Percentiles rank a stretch among this genome's conserved stretches.
Conservation (phyloP, 2,113 vertebrate genomes). For the Tapirus terrestris region DNA sequence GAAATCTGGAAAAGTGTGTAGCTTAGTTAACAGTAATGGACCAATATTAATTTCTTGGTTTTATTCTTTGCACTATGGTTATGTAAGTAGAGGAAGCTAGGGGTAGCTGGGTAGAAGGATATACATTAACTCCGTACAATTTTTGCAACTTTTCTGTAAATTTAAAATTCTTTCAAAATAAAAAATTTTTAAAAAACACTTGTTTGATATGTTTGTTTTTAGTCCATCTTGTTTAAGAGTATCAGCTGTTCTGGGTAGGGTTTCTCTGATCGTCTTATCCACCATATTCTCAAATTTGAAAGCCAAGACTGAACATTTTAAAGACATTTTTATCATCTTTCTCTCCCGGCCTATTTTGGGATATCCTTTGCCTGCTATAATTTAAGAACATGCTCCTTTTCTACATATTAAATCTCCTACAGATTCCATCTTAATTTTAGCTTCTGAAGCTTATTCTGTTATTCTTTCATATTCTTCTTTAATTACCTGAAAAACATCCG, state of each 20-base stretch:
- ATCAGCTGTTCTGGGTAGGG: not conserved
- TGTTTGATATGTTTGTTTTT: slow-evolving; percentile 54
- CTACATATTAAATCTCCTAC: slow-evolving; percentile 71
- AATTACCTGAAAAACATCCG: slow-evolving; percentile 60
- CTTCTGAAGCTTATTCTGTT: slow-evolving; percentile 63
- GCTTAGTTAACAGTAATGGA: not conserved
- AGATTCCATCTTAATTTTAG: slow-evolving; percentile 74
- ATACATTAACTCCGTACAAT: not conserved
- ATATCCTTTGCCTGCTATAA: slow-evolving; percentile 78
- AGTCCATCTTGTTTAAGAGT: not conserved
- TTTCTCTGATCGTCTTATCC: slow-evolving; percentile 59
- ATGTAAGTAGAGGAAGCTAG: not conserved
- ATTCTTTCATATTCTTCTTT: slow-evolving; percentile 62
- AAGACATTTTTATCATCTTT: slow-evolving; percentile 77
- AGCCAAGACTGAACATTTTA: slow-evolving; percentile 73
- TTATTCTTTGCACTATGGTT: not conserved
- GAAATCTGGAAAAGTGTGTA: not conserved
- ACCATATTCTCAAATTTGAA: slow-evolving; percentile 64
- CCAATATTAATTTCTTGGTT: not conserved
- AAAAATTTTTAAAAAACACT: not conserved
- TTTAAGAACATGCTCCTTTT: slow-evolving; percentile 78
- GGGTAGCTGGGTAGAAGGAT: not conserved
- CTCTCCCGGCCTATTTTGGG: slow-evolving; percentile 72
- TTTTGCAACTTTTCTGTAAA: slow-evolving; percentile 20
- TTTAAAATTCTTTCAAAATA: slow-evolving; percentile 47